These are phyloP conservation scores for Glaucomys volans DNA, from an alignment of 2,113 vertebrate species.

Conservation along the genomic window DNA sequence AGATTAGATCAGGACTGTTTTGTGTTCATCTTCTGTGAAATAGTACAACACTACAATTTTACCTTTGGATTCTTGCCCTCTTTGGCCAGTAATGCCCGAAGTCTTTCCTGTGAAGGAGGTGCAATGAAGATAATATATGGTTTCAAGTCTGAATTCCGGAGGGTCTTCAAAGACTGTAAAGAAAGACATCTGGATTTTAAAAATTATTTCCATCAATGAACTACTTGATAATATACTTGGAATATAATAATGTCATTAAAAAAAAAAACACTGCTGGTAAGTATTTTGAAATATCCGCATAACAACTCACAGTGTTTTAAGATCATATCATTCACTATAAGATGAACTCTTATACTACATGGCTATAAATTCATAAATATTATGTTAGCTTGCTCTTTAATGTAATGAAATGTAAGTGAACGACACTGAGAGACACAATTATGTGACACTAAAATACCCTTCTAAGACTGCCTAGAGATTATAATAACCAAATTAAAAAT, in stretches of 20 bases:
- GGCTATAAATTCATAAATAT: not conserved
- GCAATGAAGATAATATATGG: conserved; percentile 98
- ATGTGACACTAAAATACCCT: not conserved
- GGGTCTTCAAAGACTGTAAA: conserved; percentile 92
- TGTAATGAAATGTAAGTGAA: conserved; percentile 46
- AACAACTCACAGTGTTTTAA: conserved; percentile 18
- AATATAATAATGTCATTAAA: conserved; percentile 16
- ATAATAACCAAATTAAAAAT: conserved; percentile 54
- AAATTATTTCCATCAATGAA: conserved; percentile 37
- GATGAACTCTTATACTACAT: conserved; percentile 4
- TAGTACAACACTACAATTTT: conserved; percentile 16
- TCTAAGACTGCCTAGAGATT: not conserved
- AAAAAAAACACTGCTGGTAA: not conserved
- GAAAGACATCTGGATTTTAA: conserved; percentile 50
- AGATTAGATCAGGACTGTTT: not conserved
- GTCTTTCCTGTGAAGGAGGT: conserved; percentile 95
- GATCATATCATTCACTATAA: conserved; percentile 16
- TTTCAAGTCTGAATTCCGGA: conserved; percentile 97
- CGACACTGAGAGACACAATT: conserved; percentile 13
- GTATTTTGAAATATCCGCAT: not conserved
- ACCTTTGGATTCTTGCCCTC: conserved; percentile 97
- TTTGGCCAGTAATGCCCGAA: conserved; percentile 94
- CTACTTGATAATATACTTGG: conserved; percentile 20
- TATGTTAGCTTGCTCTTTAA: conserved; percentile 9
- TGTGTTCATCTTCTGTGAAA: not conserved